Base-by-base conservation (phyloP, 2,797 vertebrate species). In the Paramormyrops hopkinsi region DNA sequence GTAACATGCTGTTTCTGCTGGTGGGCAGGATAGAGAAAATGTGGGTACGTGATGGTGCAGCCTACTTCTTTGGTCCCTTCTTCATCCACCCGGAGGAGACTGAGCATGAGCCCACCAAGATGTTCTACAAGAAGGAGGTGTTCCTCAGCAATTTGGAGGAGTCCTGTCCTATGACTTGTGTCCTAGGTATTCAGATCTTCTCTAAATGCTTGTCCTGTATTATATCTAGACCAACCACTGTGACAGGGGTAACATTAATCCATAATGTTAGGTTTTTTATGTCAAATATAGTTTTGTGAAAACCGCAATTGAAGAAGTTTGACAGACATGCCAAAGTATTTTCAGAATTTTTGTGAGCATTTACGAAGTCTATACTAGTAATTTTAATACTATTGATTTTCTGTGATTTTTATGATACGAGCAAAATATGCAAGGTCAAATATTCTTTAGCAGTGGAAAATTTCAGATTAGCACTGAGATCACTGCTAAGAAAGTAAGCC, bases 51-150 rank as follows among this genome's bases (percentile, higher is more conserved):
- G 97, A 98, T 91, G 97, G 97, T 93, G 96, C 97, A 0, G 95
- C 95, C 0, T 98, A 97, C 94, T 99, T 99, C 93, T 99, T 98
- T 91, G 99, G 99, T 65, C 98, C 99, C 9, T 98, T 99, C 91
- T 99, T 99, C 91, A 98, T 99, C 92, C 97, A 98, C 89, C 99
- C 98, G 2, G 98, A 99, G 92, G 99, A 99, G 93, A 99, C 99
- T 0, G 98, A 98, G 90, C 99, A 99, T 44, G 99, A 99, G 88
- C 99, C 99, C 89, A 99, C 99, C 25, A 99, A 99, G 95, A 99
- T 99, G 99, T 99, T 99, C 94, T 99, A 99, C 94, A 98, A 98
- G 94, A 98, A 97, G 93, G 99, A 99, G 94, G 97, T 99, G 90
- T 99, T 99, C 93, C 95, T 99, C 91, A 99, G 98, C 95, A 97